phyloP scores from a whole-genome alignment of 2,113 vertebrate species.

The Engraulis encrasicolus region DNA sequence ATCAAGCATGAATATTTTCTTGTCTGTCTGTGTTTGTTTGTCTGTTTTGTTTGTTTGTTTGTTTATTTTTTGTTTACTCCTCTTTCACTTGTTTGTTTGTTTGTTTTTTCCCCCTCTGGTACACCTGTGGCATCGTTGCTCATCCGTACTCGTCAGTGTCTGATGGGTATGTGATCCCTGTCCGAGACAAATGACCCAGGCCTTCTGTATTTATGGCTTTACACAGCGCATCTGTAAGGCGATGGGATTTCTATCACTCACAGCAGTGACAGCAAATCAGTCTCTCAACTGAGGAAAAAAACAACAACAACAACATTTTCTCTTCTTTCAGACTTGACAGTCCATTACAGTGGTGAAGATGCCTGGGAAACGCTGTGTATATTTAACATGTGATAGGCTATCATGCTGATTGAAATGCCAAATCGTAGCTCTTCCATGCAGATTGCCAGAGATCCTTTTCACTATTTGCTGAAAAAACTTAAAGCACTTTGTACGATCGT shows the following conservation, averaged over 20 bases:
- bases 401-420: background rate
- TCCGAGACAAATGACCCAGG: background rate
- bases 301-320: background rate
- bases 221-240: background rate
- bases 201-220: background rate
- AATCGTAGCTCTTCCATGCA: background rate
- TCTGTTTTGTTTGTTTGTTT: too few species aligned
- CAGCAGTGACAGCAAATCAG: background rate
- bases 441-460: too few species aligned
- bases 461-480: too few species aligned
- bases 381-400: background rate
- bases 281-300: background rate
- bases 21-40: too few species aligned
- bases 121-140: background rate
- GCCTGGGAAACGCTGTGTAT: background rate
- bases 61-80: too few species aligned
- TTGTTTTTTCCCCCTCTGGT: too few species aligned
- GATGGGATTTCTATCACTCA: background rate
- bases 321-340: background rate
- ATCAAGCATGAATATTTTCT: too few species aligned
- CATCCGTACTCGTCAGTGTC: background rate
- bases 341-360: background rate
- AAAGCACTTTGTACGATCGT: too few species aligned
- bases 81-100: too few species aligned
- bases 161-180: background rate